Conservation (phyloP, 2,113 vertebrate species). For the Cynocephalus volans region DNA sequence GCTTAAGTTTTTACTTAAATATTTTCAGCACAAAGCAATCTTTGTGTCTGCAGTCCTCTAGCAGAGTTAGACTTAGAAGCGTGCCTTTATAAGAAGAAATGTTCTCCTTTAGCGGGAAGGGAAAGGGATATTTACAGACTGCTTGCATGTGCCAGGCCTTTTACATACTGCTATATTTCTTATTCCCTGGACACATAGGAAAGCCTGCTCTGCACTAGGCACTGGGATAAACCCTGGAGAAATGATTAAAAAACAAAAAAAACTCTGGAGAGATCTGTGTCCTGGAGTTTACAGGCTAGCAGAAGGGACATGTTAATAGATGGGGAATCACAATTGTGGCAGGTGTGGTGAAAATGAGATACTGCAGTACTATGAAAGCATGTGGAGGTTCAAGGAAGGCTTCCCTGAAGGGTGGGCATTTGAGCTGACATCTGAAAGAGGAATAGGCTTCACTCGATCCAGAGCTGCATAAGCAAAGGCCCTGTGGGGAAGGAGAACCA, state of each 20-base stretch:
- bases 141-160: neutral
- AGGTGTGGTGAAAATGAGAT: neutral
- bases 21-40: neutral
- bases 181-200: neutral
- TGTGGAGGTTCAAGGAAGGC: neutral
- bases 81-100: neutral
- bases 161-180: neutral
- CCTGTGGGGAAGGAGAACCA: neutral
- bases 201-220: neutral
- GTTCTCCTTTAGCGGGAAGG: neutral
- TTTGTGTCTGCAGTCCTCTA: neutral
- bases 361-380: neutral
- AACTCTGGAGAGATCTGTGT: neutral
- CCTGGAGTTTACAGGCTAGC: neutral
- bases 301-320: neutral
- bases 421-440: neutral
- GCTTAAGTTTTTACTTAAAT: constrained; percentile 26
- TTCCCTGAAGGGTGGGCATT: neutral
- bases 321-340: neutral
- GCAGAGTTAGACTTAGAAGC: neutral
- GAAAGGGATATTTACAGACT: neutral
- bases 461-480: neutral
- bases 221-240: neutral
- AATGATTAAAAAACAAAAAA: neutral
- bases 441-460: neutral